phyloP scores from a whole-genome alignment of 2,113 vertebrate genomes.

The Rafetus swinhoei region DNA sequence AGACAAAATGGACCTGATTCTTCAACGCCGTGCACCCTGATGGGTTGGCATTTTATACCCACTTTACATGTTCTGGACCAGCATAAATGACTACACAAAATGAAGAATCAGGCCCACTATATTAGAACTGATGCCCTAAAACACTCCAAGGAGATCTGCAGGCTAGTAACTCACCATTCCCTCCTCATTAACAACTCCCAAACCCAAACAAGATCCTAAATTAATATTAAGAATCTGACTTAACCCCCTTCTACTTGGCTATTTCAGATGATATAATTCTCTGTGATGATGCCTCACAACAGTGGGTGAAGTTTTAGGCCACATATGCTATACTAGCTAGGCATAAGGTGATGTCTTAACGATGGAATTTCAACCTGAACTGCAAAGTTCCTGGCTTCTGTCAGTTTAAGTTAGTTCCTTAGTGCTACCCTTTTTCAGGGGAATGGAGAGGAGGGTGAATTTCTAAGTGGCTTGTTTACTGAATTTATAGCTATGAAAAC shows the following conservation, averaged over 20 bases:
- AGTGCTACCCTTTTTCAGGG: not conserved
- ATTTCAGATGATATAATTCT: not conserved
- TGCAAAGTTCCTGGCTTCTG: not conserved
- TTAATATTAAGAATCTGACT: not conserved
- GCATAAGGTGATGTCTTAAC: not conserved
- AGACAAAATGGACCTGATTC: not conserved
- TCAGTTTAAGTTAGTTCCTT: not conserved
- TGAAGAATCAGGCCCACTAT: not conserved
- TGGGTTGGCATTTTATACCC: not conserved
- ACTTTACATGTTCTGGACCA: not conserved
- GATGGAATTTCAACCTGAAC: not conserved
- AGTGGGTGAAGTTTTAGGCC: not conserved
- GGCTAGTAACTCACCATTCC: not conserved
- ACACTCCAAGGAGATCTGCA: not conserved
- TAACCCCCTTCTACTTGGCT: not conserved
- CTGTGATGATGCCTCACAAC: not conserved
- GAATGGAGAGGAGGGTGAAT: not conserved
- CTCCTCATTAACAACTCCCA: not conserved
- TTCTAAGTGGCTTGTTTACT: not conserved
- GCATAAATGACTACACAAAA: not conserved
- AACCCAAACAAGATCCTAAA: not conserved
- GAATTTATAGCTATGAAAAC: conserved; percentile 15
- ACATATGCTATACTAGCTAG: not conserved
- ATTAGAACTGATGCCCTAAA: not conserved
- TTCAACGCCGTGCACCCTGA: not conserved